Evolutionary conservation across 2,888 invertebrate genomes (phyloP), one percentile per base, ranked within the genome.

Genomic region (Cremastinae sp.): DNA sequence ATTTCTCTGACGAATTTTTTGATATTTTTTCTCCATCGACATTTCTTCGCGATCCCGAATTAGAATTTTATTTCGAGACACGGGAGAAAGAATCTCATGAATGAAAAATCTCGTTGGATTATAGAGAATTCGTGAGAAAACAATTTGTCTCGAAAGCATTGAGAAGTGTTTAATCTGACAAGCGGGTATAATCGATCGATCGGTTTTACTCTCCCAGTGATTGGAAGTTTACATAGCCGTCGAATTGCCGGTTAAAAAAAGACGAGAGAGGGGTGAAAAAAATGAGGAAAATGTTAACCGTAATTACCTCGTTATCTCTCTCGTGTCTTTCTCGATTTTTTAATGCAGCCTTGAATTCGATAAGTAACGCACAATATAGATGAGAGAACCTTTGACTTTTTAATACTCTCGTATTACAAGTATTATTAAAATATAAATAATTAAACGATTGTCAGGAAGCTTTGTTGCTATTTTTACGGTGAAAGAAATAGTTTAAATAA

Each of bases 301-400:
- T 45, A 39, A 66, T 43, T 8, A 10, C 14, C 9, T 37, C 58
- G n/a, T n/a, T 51, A 12, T 45, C 16, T 51, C 53, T 37, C 28
- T 18, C 64, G 51, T 51, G 16, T 53, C 49, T 70, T 18, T 51
- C 74, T 61, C 75, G 55, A 70, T 70, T 70, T 69, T 70, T 55
- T 28, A 28, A 14, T 37, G 59, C 53, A 35, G 55, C 75, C 70
- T 71, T 71, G 55, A 41, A 43, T 9, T 20, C 53, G 10, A 65
- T 59, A 70, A 75, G 61, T 75, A 61, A 71, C 66, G 41, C 53
- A 35, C 39, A 20, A 49, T 49, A 55, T 7, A 9, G 35, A 22
- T 8, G 35, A 28, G 45, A 51, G 69, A 51, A 70, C 74, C 69
- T 74, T 69, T 69, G 64, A 70, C 74, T 70, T 74, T 74, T 70